Evolutionary conservation across 2,888 invertebrate genomes (phyloP), one percentile per base, ranked within the genome.

Genomic region (Andricus curvator): DNA sequence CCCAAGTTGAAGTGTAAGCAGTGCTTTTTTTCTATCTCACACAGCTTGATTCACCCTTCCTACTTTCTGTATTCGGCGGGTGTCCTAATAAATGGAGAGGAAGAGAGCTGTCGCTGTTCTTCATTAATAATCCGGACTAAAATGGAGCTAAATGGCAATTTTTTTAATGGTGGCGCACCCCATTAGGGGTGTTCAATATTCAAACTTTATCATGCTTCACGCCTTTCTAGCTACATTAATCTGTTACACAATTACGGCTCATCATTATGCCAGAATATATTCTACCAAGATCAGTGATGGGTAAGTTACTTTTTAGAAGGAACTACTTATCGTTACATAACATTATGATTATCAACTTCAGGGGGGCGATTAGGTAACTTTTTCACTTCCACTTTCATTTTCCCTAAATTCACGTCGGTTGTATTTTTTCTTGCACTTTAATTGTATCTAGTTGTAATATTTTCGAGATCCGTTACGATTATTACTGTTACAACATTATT

Each of bases 41-140:
- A 33, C 29, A 33, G 20, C n/a, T 33, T 74, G 51, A 74, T 74
- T 74, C 33, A 70, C 70, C 70, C 44, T 56, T 74, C 41, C n/a
- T 20, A 13, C n/a, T 74, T 74, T 13, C 51, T 29, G 51, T 37
- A 51, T 33, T 56, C 33, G n/a, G 13, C n/a, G 51, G 25, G 70
- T 70, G 29, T 20, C 33, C 41, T 44, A 70, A 44, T 51, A 70
- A 51, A 51, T 29, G 29, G 51, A 51, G 48, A 51, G 68, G 44
- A 25, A 70, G 48, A 29, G 8, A 70, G 29, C 48, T 51, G 70
- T 51, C 70, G 25, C 48, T 68, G 48, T 68, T 44, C 48, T 70
- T 70, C 48, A 70, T 51, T 70, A 70, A 70, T 70, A 70, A 70
- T 70, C 29, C 70, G 51, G 48, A 29, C 51, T 70, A 70, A 51